These are phyloP conservation scores for Ceyx melanurus DNA, from an alignment of 2,113 vertebrate genomes.

Conservation along the genomic window DNA sequence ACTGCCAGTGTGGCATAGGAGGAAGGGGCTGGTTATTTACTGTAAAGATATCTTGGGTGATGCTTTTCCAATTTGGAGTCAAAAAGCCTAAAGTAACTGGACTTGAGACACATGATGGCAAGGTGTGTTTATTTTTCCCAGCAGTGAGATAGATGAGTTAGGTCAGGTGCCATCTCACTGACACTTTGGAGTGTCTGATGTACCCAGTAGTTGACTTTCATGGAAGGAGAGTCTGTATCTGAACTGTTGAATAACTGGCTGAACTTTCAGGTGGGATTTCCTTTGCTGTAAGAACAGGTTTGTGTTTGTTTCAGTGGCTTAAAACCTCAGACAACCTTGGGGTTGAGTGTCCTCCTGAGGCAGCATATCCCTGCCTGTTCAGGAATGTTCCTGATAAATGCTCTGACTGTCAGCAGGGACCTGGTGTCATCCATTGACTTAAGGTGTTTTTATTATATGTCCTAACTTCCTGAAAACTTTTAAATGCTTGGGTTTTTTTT, in stretches of 20 bases:
- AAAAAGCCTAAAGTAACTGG: neutral
- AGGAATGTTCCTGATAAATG: neutral
- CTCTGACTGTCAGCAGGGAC: neutral
- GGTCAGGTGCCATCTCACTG: neutral
- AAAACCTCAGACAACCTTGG: neutral
- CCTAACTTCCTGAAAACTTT: neutral
- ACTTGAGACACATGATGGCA: neutral
- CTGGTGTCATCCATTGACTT: neutral
- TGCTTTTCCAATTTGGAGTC: slow-evolving; percentile 30
- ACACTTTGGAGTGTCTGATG: neutral
- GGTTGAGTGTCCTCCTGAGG: neutral
- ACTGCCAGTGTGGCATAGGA: neutral
- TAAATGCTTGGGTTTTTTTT: neutral
- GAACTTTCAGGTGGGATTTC: neutral
- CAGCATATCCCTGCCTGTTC: neutral
- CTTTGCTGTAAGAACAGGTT: neutral
- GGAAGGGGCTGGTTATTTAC: neutral
- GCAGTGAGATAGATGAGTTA: neutral
- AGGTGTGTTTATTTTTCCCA: neutral
- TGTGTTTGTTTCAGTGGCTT: neutral
- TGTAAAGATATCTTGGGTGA: slow-evolving; percentile 10
- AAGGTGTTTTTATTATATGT: neutral
- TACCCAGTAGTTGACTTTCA: neutral
- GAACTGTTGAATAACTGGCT: neutral
- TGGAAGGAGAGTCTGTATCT: neutral